Evolutionary conservation across 2,797 vertebrate genomes (phyloP), one percentile per base, ranked within the genome.

Genomic region (Sylvia borin): DNA sequence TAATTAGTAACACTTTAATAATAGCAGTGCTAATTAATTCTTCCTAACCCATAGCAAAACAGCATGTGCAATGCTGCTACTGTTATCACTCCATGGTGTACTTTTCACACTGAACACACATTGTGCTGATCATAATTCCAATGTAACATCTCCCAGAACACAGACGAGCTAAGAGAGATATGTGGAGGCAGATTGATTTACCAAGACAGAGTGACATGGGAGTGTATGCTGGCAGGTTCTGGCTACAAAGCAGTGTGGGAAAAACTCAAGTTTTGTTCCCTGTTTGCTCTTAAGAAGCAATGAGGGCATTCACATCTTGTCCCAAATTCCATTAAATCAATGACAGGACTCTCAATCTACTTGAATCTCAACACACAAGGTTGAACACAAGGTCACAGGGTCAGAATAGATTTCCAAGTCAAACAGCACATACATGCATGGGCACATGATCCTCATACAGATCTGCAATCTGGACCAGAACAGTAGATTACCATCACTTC

Each of bases 1-100:
- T 92, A 95, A 94, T 92, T 94, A 86, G 71, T 55, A 87, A 83
- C 76, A 90, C 48, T 85, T 61, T 13, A 88, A 60, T 80, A 95
- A 83, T 16, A 96, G 55, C 57, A 88, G 54, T 82, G 64, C 25
- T 91, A 95, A 97, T 95, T 91, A 96, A 95, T 92, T 93, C 61
- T 85, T 78, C 40, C 65, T 85, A 91, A 92, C 78, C 64, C 82
- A 88, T 14, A 86, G 88, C 61, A 79, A 91, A 76, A 77, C 20
- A 70, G 34, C 24, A 80, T n/a, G 48, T 90, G 84, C 74, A 93
- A 64, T 16, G 7, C 32, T 89, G 68, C 27, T 57, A 75, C 61
- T 18, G 2, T 68, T 90, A 94, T 31, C 80, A 67, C 47, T 92
- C 70, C 38, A 43, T 10, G 3, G 45, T 47, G n/a, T 58, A 45